phyloP scores from a whole-genome alignment of 2,888 invertebrate genomes.

The Rotaria sp. region DNA sequence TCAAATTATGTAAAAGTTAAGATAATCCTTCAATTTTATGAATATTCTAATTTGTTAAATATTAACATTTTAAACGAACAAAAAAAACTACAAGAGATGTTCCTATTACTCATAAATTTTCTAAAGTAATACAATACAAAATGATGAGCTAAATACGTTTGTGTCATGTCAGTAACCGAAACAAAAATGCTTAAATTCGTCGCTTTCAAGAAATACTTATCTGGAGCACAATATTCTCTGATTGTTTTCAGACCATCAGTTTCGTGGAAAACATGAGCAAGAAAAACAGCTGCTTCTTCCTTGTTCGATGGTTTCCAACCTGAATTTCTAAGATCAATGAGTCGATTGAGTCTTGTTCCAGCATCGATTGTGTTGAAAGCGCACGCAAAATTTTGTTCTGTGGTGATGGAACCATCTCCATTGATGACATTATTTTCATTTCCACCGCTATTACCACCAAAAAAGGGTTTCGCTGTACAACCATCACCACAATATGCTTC shows the following conservation, averaged over 20 bases:
- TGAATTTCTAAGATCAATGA: background rate
- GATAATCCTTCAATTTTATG: too few relatives aligned
- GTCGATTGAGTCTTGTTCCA: background rate
- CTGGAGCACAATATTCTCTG: slow-evolving; percentile 32
- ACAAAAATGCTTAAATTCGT: too few relatives aligned
- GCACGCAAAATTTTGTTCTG: background rate
- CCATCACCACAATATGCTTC: background rate
- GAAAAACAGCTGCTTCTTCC: slow-evolving; percentile 29
- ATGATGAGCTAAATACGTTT: too few relatives aligned
- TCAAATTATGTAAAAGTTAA: too few relatives aligned
- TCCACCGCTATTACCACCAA: background rate
- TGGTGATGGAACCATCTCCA: background rate
- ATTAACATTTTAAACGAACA: too few relatives aligned
- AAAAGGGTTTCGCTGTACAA: background rate
- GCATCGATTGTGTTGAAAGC: slow-evolving; percentile 23
- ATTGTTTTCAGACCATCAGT: slow-evolving; percentile 35
- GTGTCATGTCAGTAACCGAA: too few relatives aligned
- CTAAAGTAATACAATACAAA: too few relatives aligned
- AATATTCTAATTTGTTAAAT: too few relatives aligned
- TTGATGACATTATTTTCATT: background rate
- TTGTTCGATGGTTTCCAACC: slow-evolving; percentile 17
- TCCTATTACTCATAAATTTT: too few relatives aligned
- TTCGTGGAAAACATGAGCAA: slow-evolving; percentile 25
- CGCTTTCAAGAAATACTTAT: background rate
- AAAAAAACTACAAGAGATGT: too few relatives aligned